Conservation (phyloP, 1,140 invertebrate genomes). For the Pinna nobilis region DNA sequence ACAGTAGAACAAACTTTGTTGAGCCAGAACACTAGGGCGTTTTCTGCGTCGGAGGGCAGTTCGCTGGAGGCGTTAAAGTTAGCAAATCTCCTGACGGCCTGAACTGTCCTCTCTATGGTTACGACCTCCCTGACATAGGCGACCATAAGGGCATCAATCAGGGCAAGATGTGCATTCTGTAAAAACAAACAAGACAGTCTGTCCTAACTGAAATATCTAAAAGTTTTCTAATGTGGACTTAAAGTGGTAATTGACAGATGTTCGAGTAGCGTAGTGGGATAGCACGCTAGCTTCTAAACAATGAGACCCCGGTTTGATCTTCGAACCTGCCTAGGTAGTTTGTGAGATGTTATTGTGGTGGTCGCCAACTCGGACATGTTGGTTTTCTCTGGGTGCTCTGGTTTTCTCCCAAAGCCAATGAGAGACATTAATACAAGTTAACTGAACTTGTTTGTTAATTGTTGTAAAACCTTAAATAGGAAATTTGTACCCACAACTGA, state of each 20-base stretch:
- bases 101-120: constrained; percentile 89
- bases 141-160: constrained; percentile 97
- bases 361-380: no score
- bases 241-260: not conserved
- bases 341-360: no score
- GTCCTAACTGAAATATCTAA: not conserved
- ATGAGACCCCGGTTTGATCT: no score
- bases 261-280: not conserved
- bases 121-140: constrained; percentile 96
- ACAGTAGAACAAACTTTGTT: constrained; percentile 84
- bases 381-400: no score
- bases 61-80: constrained; percentile 76
- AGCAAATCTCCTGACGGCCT: constrained; percentile 82
- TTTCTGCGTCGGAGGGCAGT: constrained; percentile 85
- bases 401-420: no score
- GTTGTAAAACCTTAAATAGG: no score
- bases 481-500: no score
- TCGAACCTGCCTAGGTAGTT: no score
- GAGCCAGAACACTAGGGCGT: constrained; percentile 93
- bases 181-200: constrained; percentile 49
- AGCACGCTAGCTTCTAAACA: no score
- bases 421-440: no score
- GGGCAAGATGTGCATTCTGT: constrained; percentile 95
- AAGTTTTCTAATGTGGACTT: not conserved
- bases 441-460: no score